Conservation (phyloP, 37 sponge, comb jelly and placozoan genomes). For the Halisarca cf. caerulea region DNA sequence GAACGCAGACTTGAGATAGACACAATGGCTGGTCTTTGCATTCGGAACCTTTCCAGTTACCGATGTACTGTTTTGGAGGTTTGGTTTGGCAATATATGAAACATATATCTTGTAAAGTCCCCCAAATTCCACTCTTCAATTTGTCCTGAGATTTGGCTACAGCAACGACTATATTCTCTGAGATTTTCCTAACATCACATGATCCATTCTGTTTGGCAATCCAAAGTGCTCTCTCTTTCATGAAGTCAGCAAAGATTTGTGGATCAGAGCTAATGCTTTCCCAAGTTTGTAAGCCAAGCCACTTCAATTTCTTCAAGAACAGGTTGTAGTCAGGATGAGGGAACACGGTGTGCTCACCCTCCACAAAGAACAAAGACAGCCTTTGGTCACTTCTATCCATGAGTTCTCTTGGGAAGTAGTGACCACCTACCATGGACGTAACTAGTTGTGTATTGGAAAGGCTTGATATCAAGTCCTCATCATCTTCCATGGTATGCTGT, state of each 20-base stretch:
- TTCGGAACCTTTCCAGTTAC: conserved; percentile 6
- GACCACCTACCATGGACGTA: neutral
- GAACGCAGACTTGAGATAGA: too few species aligned
- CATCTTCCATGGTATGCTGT: neutral
- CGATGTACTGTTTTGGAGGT: conserved; percentile 9
- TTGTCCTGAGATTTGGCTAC: neutral
- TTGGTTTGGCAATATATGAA: conserved; percentile 17
- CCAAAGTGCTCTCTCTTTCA: conserved; percentile 7
- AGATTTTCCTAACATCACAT: neutral
- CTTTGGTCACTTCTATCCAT: conserved; percentile 27
- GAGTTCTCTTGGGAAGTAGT: conserved; percentile 27
- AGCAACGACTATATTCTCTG: neutral
- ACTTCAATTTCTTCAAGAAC: neutral
- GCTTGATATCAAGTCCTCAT: neutral
- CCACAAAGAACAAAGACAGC: conserved; percentile 30
- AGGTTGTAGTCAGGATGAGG: conserved; percentile 13
- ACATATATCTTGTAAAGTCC: neutral
- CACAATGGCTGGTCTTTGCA: too few species aligned
- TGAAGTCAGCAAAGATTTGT: neutral
- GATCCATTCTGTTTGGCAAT: neutral
- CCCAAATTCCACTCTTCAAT: neutral
- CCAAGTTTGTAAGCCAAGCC: conserved; percentile 53
- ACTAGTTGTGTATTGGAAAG: neutral
- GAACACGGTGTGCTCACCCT: neutral
- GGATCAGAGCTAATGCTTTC: neutral